Evolutionary conservation across 2,797 vertebrate species (phyloP).

Genomic region (Nothura maculosa): DNA sequence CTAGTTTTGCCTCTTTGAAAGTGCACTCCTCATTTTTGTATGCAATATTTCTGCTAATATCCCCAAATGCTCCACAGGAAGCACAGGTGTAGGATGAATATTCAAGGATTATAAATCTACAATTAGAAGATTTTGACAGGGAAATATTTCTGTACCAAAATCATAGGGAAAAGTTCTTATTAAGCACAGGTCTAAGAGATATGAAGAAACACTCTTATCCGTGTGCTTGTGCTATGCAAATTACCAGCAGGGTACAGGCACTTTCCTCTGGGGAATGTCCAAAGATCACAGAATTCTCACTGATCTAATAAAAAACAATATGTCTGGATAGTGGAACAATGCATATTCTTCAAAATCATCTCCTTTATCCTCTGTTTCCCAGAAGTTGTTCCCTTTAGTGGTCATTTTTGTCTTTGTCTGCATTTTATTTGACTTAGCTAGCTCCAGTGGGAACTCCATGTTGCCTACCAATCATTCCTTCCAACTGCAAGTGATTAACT

Average conservation of each 20-base stretch:
- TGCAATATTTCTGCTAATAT: background rate
- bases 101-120: background rate
- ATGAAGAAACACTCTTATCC: background rate
- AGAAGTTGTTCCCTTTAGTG: background rate
- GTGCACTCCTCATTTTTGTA: background rate
- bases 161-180: background rate
- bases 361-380: background rate
- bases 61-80: background rate
- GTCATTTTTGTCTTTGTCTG: rapidly evolving
- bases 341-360: background rate
- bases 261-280: background rate
- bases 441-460: background rate
- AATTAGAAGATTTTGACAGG: background rate
- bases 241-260: background rate
- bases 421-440: background rate
- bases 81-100: background rate
- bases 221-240: background rate
- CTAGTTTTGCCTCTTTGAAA: background rate
- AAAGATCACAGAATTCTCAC: background rate
- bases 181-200: background rate
- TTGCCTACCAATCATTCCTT: background rate
- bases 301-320: background rate
- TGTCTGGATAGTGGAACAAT: background rate
- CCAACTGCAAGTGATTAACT: background rate
- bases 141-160: background rate